A percentile compares a stretch with the other conserved stretches of the same genome.
These are phyloP conservation scores for Athalia rosae DNA, from an alignment of 2,888 invertebrate genomes.

Conservation along the genomic window DNA sequence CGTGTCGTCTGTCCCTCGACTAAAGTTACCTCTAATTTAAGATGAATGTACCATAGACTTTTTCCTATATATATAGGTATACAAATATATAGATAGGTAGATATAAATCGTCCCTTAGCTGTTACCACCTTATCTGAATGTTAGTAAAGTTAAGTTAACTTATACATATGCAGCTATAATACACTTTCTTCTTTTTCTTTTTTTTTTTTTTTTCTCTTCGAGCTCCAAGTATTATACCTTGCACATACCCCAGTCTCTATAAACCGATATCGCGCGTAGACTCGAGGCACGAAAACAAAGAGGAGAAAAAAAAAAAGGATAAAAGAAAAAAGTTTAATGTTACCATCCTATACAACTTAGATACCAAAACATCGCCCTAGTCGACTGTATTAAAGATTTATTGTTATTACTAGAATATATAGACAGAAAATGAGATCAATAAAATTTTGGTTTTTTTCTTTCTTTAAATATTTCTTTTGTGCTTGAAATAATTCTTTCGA, in stretches of 20 bases:
- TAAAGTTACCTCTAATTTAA: conserved; percentile 60
- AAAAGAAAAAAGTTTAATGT: conserved; percentile 31
- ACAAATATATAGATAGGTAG: not conserved
- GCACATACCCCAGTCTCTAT: not conserved
- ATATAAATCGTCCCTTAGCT: conserved; percentile 42
- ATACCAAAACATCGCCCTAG: conserved; percentile 60
- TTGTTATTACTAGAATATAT: conserved; percentile 56
- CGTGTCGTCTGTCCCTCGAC: conserved; percentile 46
- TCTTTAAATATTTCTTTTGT: not conserved
- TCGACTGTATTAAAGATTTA: conserved; percentile 65
- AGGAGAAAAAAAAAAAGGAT: conserved; percentile 57
- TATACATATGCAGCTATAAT: conserved; percentile 44
- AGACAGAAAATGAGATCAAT: conserved; percentile 35
- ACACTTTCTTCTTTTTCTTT: too few species aligned
- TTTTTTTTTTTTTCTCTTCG: too few species aligned
- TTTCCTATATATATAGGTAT: not conserved
- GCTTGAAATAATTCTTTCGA: not conserved
- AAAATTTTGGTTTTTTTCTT: conserved; percentile 22
- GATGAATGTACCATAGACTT: conserved; percentile 51
- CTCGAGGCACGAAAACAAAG: conserved; percentile 41
- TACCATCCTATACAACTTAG: conserved; percentile 33
- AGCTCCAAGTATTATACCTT: too few species aligned
- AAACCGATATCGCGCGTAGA: not conserved
- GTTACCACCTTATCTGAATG: conserved; percentile 42
- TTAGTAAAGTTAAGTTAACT: conserved; percentile 29